Base-by-base conservation (phyloP, 2,113 vertebrate genomes). In the Spea multiplicata region DNA sequence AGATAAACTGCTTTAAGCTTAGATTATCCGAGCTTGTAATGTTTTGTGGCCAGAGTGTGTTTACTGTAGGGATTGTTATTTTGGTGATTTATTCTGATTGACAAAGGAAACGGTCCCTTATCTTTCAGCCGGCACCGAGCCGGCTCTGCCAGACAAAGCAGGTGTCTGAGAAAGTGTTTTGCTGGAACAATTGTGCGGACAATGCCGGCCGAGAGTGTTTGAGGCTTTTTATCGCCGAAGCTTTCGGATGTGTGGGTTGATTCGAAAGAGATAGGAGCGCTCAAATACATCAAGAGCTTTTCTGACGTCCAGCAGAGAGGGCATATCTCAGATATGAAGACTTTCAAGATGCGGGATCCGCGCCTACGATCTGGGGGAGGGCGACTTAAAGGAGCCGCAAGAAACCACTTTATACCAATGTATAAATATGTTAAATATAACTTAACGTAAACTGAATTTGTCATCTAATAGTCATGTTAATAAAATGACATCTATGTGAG, bases 151-250 rank as follows among this genome's bases (percentile, higher is more conserved):
- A 30, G 13, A 64, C 61, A 30, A 30, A 30, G 2, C 30, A 17
- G 30, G 30, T 7, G 4, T 12, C 55, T 4, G 10, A 59, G 57
- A 61, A 77, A 69, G 53, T 77, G 75, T 70, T 14, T 75, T 75
- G 45, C 44, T 16, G 57, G 64, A 71, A 69, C 44, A 55, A 17
- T 64, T 75, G 80, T 75, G 30, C 71, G 52, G 76, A 53, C n/a
- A 50, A 76, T 93, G 92, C 93, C 90, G 76, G 92, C 91, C 82
- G 90, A 87, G 61, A 17, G 53, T 67, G 17, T 52, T 75, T 59
- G 65, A n/a, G 52, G 16, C 44, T 52, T 61, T 61, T 46, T 73
- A 59, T 46, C 66, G 61, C 2, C 30, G 30, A 16, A 75, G 73
- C 62, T 75, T 75, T 75, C 61, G 65, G 66, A 44, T 17, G 52